Evolutionary conservation across 2,113 vertebrate genomes (phyloP), one percentile per base, ranked within the genome.

Genomic region (Origma solitaria): DNA sequence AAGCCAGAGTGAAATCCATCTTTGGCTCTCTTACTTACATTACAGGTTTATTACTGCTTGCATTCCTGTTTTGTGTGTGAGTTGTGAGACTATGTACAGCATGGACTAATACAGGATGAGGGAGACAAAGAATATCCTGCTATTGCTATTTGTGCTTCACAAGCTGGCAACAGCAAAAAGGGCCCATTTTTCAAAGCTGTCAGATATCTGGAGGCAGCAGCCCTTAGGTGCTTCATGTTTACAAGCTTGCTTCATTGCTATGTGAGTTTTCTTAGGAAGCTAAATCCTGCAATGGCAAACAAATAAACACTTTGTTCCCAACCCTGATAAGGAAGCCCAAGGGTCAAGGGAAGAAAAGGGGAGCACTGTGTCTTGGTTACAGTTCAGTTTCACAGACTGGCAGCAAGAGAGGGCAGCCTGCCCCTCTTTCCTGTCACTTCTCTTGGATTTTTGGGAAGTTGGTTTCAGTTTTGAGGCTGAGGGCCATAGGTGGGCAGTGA

Each of bases 51-150:
- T 93, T 90, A 73, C 49, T 86, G 83, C 79, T 88, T 56, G 35
- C 92, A 94, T 96, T 96, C 82, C 68, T 90, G 33, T 88, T 95
- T 71, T 77, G 64, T 93, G 37, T 88, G 51, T 38, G 73, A 89
- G 65, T 40, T 90, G 64, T 78, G 60, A 88, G 75, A 70, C 75
- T 44, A 9, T 10, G 54, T 70, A 83, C 66, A 73, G 56, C 22
- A 82, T 12, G 54, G 44, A 57, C 78, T 85, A 73, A 77, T 38
- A 64, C 13, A 60, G 65, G 49, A 68, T 90, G 53, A 83, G 27
- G 13, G 44, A 93, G 47, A 80, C 35, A 83, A 92, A 68, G 56
- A 56, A 37, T 81, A 78, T 71, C 72, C 94, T 93, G 85, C 68
- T 85, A 50, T 85, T 94, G 13, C 54, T 82, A 66, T 96, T 95